phyloP scores from a whole-genome alignment of 2,113 vertebrate species.

The Ardeotis arabs region DNA sequence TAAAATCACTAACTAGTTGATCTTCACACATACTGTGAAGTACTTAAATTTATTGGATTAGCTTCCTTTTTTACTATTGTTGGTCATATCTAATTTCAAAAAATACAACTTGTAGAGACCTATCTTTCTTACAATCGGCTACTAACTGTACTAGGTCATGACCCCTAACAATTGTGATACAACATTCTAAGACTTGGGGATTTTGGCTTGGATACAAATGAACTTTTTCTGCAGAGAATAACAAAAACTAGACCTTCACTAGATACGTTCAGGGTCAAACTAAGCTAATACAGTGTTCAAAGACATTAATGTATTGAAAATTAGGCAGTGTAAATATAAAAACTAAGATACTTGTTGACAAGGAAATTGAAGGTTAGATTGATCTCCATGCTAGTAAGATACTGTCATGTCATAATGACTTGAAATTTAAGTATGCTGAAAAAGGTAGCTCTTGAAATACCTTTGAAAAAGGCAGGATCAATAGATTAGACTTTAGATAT shows the following conservation, averaged over 20 bases:
- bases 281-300: neutral
- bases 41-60: neutral
- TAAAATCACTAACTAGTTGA: neutral
- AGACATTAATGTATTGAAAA: neutral
- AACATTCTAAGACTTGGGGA: neutral
- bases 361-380: neutral
- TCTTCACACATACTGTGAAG: neutral
- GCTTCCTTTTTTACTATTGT: neutral
- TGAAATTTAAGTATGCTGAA: neutral
- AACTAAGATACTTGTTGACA: neutral
- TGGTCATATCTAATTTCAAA: neutral
- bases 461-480: neutral
- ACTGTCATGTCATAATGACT: neutral
- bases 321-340: neutral
- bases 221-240: neutral
- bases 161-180: neutral
- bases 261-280: neutral
- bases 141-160: neutral
- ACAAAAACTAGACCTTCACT: neutral
- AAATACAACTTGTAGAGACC: neutral
- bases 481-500: neutral
- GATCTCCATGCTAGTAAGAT: neutral
- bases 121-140: neutral
- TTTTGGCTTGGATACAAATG: neutral
- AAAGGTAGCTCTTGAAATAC: neutral